Percentiles rank a stretch among this genome's conserved stretches.
Evolutionary conservation across 2,888 invertebrate genomes (phyloP).

Genomic region (Melieria omissa): DNA sequence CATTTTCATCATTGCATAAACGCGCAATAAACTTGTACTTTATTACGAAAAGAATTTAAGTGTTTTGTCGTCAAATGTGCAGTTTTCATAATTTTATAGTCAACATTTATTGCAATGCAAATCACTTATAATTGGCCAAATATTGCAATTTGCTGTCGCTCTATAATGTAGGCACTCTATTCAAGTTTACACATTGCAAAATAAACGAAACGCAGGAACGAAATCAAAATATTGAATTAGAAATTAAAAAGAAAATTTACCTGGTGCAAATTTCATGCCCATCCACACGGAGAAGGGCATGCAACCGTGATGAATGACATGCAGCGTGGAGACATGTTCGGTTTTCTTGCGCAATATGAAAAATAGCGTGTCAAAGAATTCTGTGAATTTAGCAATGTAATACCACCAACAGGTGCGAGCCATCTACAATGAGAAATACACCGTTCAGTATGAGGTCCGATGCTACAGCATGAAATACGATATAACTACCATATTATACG

Average conservation of each 20-base stretch:
- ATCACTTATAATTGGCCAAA: no score
- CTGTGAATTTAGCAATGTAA: slow-evolving; percentile 96
- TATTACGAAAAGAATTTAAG: no score
- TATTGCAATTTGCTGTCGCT: no score
- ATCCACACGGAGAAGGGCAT: slow-evolving; percentile 98
- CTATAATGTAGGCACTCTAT: no score
- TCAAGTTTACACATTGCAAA: no score
- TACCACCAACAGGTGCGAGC: slow-evolving; percentile 96
- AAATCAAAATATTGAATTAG: not conserved
- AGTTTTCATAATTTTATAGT: not conserved
- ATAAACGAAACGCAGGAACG: no score
- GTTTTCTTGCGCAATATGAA: slow-evolving; percentile 95
- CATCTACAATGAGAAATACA: slow-evolving; percentile 73
- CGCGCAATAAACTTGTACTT: no score
- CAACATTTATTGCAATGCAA: not conserved
- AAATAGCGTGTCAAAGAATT: slow-evolving; percentile 96
- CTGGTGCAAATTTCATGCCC: slow-evolving; percentile 94
- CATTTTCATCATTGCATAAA: no score
- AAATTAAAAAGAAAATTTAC: slow-evolving; percentile 66
- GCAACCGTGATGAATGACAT: slow-evolving; percentile 95
- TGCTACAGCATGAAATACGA: slow-evolving; percentile 3
- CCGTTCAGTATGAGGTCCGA: no score
- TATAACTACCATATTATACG: slow-evolving; percentile 12
- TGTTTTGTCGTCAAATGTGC: no score
- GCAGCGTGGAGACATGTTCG: slow-evolving; percentile 91